These are phyloP conservation scores for Oncorhynchus masou DNA, from an alignment of 2,113 vertebrate genomes.

Conservation along the genomic window DNA sequence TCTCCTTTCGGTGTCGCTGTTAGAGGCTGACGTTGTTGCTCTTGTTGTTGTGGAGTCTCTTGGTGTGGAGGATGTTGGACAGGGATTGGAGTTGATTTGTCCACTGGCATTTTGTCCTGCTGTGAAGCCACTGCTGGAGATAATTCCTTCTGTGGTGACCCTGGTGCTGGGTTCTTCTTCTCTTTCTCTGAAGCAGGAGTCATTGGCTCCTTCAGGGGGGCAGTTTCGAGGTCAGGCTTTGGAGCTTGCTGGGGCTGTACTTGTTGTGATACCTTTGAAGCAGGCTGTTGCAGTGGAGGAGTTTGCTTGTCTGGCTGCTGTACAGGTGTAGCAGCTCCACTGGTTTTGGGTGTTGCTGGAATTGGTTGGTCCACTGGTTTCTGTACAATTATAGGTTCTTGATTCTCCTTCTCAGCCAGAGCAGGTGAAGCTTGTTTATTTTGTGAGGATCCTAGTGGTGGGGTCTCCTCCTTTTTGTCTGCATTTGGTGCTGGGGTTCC, in stretches of 20 bases:
- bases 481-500: too few species aligned
- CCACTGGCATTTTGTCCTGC: constrained; percentile 34
- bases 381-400: background rate
- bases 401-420: too few species aligned
- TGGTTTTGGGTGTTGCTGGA: constrained; percentile 14
- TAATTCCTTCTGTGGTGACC: constrained; percentile 26
- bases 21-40: constrained; percentile 42
- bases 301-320: constrained; percentile 35
- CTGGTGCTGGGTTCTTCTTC: constrained; percentile 6
- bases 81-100: background rate
- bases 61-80: background rate
- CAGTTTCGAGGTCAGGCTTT: constrained; percentile 41
- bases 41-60: constrained; percentile 4
- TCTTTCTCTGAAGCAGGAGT: constrained; percentile 23
- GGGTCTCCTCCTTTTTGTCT: too few species aligned
- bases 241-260: constrained; percentile 37
- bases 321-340: background rate
- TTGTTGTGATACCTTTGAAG: constrained; percentile 41
- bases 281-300: too few species aligned
- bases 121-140: constrained; percentile 34
- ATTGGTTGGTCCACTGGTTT: constrained; percentile 45
- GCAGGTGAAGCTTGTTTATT: too few species aligned
- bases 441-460: too few species aligned
- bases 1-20: constrained; percentile 47
- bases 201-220: constrained; percentile 25